Evolutionary conservation across 2,888 invertebrate species (phyloP), one percentile per base, ranked within the genome.

Genomic region (Calameuta idolon): DNA sequence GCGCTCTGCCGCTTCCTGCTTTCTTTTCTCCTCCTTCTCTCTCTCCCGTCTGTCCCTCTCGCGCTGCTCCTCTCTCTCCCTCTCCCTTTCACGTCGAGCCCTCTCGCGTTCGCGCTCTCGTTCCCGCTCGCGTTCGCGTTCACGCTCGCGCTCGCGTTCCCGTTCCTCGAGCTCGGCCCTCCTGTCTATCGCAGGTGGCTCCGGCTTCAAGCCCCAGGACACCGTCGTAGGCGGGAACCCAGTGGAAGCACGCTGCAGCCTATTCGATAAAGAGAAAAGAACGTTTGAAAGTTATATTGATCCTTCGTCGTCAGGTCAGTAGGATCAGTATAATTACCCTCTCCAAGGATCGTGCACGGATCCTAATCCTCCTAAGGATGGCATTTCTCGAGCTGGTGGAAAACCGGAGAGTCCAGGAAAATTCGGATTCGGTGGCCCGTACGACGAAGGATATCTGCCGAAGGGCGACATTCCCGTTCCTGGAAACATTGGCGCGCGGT

Each of bases 401-500:
- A 95, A 96, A 80, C 95, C 95, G 68, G 96, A 94, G 83, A 96
- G 93, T 34, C 94, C 94, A 86, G 94, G 94, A 86, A 95, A 95
- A 55, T 95, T 93, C 77, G 95, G 94, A 87, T 94, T 93, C n/a
- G 93, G 92, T 33, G 93, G 93, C 81, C 94, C 94, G 83, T 94
- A 93, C 74, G 94, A 94, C 77, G 95, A 94, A 78, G 95, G 96
- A 92, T 97, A 97, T 85, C 97, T 94, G 78, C 95, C 96, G 92
- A 97, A 97, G 76, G 96, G 96, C 79, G 96, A 96, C 88, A 96
- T 94, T 84, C 95, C 95, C 88, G 95, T 93, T 84, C 94, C 94
- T 93, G 90, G 79, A 87, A 89, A 80, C 83, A 81, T 71, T 33
- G 34, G 55, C 55, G 55, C 55, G 55, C 55, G 55, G 55, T 55